Percentiles rank a stretch among this genome's conserved stretches.
Conservation (phyloP, 2,888 invertebrate genomes). For the Yponomeuta plumbellus region DNA sequence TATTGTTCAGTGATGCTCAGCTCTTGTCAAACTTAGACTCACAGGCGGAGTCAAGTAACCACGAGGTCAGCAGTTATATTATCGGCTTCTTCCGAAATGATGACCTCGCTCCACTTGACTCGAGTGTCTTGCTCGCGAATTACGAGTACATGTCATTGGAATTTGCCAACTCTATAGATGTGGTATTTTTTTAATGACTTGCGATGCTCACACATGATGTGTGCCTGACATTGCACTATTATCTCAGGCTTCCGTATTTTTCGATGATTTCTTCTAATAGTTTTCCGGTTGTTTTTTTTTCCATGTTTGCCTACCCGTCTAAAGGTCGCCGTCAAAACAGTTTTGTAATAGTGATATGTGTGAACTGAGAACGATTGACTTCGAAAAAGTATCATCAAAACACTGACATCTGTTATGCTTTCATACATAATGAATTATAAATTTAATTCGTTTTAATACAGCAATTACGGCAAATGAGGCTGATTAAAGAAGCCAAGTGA, state of each 20-base stretch:
- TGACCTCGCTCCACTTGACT: conserved; percentile 38
- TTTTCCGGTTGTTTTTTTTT: background rate
- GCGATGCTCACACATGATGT: too few relatives aligned
- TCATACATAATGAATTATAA: background rate
- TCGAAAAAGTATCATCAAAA: background rate
- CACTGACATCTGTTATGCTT: background rate
- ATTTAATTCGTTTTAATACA: background rate
- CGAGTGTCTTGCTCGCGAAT: conserved; percentile 5
- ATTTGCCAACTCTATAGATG: background rate
- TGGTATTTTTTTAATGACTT: too few relatives aligned
- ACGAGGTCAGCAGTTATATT: conserved; percentile 30
- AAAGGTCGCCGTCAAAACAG: background rate
- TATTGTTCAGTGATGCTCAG: background rate
- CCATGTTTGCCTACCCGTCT: background rate
- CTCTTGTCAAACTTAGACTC: background rate
- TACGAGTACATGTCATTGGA: background rate
- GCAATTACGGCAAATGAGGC: background rate
- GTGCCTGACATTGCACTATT: background rate
- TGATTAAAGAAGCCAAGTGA: background rate
- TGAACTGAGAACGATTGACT: too few relatives aligned
- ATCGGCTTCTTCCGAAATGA: conserved; percentile 21
- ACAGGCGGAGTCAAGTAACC: background rate
- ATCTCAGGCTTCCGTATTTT: background rate
- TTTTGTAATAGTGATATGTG: background rate
- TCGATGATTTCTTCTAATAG: background rate